phyloP scores from a whole-genome alignment of 2,113 vertebrate genomes.

The Sturnira hondurensis region DNA sequence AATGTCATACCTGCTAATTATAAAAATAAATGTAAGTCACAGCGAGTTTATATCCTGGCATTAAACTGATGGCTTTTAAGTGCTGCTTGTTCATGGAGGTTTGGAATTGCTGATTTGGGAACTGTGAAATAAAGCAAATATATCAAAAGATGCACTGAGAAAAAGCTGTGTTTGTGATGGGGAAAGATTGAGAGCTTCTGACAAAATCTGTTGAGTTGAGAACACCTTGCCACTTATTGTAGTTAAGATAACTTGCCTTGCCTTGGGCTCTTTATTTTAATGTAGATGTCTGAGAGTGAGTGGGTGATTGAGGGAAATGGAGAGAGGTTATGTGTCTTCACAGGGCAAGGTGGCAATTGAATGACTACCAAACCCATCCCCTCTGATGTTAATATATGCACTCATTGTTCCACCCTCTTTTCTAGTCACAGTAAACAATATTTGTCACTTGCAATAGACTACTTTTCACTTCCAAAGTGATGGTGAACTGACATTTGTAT shows the following conservation, averaged over 20 bases:
- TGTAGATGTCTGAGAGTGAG: constrained; percentile 78
- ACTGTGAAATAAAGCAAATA: constrained; percentile 11
- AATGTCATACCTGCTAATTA: constrained; percentile 67
- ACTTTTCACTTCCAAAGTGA: constrained; percentile 81
- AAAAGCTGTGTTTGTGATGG: constrained; percentile 38
- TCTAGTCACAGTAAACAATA: constrained; percentile 81
- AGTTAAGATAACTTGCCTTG: constrained; percentile 75
- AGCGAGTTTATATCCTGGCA: constrained; percentile 24
- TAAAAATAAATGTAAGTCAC: constrained; percentile 61
- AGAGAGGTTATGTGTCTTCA: constrained; percentile 81
- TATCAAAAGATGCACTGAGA: constrained; percentile 30
- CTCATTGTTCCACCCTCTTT: constrained; percentile 79
- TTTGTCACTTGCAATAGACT: constrained; percentile 80
- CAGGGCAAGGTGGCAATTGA: constrained; percentile 78
- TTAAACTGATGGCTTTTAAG: constrained; percentile 52
- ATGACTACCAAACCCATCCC: constrained; percentile 80
- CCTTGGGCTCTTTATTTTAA: constrained; percentile 82
- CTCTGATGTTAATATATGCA: constrained; percentile 81
- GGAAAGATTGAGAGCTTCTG: constrained; percentile 64
- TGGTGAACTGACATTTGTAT: constrained; percentile 80
- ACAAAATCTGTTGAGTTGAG: constrained; percentile 73
- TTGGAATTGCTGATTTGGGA: constrained; percentile 53
- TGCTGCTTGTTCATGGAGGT: neutral
- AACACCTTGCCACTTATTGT: constrained; percentile 77
- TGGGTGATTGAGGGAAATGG: constrained; percentile 78